Conservation (phyloP, 1,140 invertebrate genomes). For the Ctenoplectra terminalis region DNA sequence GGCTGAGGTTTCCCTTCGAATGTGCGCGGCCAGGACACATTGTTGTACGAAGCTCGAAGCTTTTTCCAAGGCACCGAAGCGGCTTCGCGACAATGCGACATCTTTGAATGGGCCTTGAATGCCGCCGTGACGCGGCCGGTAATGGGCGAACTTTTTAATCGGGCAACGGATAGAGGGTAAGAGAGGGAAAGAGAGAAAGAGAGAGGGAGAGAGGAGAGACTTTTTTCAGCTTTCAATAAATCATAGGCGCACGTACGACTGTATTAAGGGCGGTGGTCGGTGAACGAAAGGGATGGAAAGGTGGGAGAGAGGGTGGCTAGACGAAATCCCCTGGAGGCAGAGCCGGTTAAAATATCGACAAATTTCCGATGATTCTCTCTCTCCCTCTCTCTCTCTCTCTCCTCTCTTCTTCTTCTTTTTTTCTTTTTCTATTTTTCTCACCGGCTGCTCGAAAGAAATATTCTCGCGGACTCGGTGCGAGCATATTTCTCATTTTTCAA, state of each 20-base stretch:
- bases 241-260: conserved; percentile 56
- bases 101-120: conserved; percentile 65
- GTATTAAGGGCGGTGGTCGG: conserved; percentile 28
- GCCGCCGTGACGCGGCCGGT: conserved; percentile 52
- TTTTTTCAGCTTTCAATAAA: conserved; percentile 56
- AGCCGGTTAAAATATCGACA: conserved; percentile 56
- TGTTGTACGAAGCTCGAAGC: conserved; percentile 40
- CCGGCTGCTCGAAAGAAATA: conserved; percentile 38
- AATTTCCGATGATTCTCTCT: conserved; percentile 46
- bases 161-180: not conserved
- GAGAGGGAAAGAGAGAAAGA: not conserved
- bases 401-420: not conserved
- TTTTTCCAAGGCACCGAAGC: conserved; percentile 51
- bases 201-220: not conserved
- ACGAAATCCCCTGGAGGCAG: conserved; percentile 43
- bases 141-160: conserved; percentile 69
- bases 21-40: conserved; percentile 39
- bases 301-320: conserved; percentile 11
- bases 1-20: conserved; percentile 23
- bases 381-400: too few species aligned
- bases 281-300: conserved; percentile 6
- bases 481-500: conserved; percentile 49
- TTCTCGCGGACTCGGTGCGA: conserved; percentile 19
- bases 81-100: conserved; percentile 63
- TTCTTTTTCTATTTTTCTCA: too few species aligned